These are phyloP conservation scores for Crematogaster levior DNA, from an alignment of 2,888 invertebrate genomes.

Conservation along the genomic window DNA sequence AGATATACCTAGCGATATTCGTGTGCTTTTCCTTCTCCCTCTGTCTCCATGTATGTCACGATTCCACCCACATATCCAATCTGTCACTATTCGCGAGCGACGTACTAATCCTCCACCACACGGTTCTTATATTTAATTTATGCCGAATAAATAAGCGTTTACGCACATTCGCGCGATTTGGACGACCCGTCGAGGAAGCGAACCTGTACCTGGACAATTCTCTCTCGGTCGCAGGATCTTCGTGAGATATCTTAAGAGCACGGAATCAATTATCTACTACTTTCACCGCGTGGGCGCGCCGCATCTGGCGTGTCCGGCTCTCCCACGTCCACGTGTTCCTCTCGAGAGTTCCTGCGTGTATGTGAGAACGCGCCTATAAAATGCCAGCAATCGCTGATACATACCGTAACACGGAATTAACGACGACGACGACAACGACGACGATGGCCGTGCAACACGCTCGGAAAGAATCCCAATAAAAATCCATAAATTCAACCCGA, in stretches of 20 bases:
- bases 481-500: slow-evolving; percentile 55
- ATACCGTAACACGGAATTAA: slow-evolving; percentile 70
- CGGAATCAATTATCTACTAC: slow-evolving; percentile 83
- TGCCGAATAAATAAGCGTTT: slow-evolving; percentile 29
- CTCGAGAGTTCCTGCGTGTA: slow-evolving; percentile 19
- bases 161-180: slow-evolving; percentile 54
- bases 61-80: neutral
- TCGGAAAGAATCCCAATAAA: slow-evolving; percentile 61
- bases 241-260: slow-evolving; percentile 78
- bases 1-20: slow-evolving; percentile 21
- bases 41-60: neutral
- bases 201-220: slow-evolving; percentile 64
- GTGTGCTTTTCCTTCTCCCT: neutral
- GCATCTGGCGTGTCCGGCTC: slow-evolving; percentile 78
- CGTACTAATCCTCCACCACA: slow-evolving; percentile 4
- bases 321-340: slow-evolving; percentile 69
- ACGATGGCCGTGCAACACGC: slow-evolving; percentile 54
- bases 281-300: slow-evolving; percentile 84
- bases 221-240: slow-evolving; percentile 75
- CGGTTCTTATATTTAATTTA: slow-evolving; percentile 31
- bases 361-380: neutral
- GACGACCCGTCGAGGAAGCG: slow-evolving; percentile 59
- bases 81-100: neutral
- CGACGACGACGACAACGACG: slow-evolving; percentile 42
- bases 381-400: slow-evolving; percentile 53